These are phyloP conservation scores for Baryphthengus martii DNA, from an alignment of 2,113 vertebrate genomes.

Conservation along the genomic window DNA sequence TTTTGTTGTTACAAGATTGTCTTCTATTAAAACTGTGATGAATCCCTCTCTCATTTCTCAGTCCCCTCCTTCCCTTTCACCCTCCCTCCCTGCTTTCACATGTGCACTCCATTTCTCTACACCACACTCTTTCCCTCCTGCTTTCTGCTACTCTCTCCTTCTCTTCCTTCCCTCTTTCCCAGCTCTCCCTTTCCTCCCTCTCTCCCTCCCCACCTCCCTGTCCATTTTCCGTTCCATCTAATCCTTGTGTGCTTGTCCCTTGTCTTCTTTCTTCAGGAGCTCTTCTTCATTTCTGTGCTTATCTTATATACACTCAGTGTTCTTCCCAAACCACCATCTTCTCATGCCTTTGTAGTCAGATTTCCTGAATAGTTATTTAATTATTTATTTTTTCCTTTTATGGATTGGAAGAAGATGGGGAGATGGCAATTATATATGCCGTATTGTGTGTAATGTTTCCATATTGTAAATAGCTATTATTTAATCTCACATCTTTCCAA, in stretches of 20 bases:
- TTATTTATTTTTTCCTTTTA: background rate
- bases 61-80: background rate
- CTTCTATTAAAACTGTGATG: background rate
- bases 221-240: background rate
- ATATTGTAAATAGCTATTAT: background rate
- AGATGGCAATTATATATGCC: background rate
- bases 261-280: background rate
- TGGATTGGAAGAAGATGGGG: background rate
- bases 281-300: background rate
- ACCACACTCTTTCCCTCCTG: background rate
- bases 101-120: background rate
- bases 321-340: background rate
- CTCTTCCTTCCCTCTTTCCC: background rate
- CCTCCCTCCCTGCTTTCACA: background rate
- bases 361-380: background rate
- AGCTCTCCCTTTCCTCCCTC: background rate
- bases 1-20: too few relatives aligned
- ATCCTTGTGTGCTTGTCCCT: background rate
- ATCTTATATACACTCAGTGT: background rate
- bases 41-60: background rate
- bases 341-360: background rate
- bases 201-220: rapidly evolving
- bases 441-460: background rate
- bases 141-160: background rate
- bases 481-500: background rate